Percentiles rank a stretch among this genome's conserved stretches.
phyloP scores from a whole-genome alignment of 1,140 invertebrate species.

The Formica exsecta region DNA sequence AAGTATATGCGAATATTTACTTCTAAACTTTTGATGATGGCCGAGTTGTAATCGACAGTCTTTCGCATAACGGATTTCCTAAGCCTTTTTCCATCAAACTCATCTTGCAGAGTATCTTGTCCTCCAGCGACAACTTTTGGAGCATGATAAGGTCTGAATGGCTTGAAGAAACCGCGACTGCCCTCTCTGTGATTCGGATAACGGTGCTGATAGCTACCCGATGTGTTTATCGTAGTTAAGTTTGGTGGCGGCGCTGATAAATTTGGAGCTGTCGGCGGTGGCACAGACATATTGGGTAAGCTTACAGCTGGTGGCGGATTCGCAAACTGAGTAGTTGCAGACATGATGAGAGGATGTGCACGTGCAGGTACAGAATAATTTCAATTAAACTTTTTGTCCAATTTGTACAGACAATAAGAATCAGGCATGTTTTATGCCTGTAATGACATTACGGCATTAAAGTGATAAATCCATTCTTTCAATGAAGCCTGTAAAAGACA shows the following conservation, averaged over 20 bases:
- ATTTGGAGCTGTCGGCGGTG: constrained; percentile 83
- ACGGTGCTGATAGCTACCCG: constrained; percentile 82
- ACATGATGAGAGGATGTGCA: constrained; percentile 74
- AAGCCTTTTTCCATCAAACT: constrained; percentile 98
- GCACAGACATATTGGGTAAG: constrained; percentile 86
- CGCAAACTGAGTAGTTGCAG: constrained; percentile 82
- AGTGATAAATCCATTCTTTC: constrained; percentile 40
- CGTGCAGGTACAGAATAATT: constrained; percentile 25
- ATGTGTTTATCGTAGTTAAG: constrained; percentile 84
- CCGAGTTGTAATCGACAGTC: constrained; percentile 99
- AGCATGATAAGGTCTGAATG: constrained; percentile 86
- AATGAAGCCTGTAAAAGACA: constrained; percentile 65
- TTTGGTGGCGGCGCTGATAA: constrained; percentile 84
- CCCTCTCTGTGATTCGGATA: constrained; percentile 83
- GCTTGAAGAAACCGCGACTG: constrained; percentile 84
- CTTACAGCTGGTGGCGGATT: constrained; percentile 83
- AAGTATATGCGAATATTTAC: constrained; percentile 83
- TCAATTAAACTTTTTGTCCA: constrained; percentile 60
- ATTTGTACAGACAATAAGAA: constrained; percentile 37
- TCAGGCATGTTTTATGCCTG: constrained; percentile 53
- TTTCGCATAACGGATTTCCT: constrained; percentile 98
- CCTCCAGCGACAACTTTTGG: constrained; percentile 83
- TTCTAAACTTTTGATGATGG: constrained; percentile 96
- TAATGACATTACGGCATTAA: not conserved
- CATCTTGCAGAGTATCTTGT: constrained; percentile 88